Percentiles rank a stretch among this genome's conserved stretches.
These are phyloP conservation scores for Drosophila athabasca DNA, from an alignment of 1,140 invertebrate species.

Conservation along the genomic window DNA sequence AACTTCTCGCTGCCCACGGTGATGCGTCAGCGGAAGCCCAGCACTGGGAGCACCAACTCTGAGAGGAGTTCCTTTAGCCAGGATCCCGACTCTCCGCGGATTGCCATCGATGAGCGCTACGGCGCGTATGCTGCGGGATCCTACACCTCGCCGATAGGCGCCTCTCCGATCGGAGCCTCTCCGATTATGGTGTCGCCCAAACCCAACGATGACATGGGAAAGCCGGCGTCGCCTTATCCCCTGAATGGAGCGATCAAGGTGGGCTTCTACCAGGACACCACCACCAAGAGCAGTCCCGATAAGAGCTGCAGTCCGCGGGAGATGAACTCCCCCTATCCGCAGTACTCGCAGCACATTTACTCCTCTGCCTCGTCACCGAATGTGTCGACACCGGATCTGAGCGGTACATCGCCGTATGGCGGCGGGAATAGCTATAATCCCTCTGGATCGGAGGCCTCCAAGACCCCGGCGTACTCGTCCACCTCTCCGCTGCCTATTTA, in stretches of 20 bases:
- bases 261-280: conserved; percentile 91
- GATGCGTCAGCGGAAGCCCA: conserved; percentile 86
- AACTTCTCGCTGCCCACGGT: conserved; percentile 72
- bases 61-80: conserved; percentile 90
- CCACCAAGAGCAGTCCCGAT: conserved; percentile 89
- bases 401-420: conserved; percentile 77
- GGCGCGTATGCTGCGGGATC: conserved; percentile 86
- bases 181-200: conserved; percentile 86
- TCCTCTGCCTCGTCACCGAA: conserved; percentile 84
- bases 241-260: conserved; percentile 89
- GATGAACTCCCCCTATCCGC: conserved; percentile 86
- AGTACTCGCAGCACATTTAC: conserved; percentile 87
- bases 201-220: conserved; percentile 85
- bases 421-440: conserved; percentile 77
- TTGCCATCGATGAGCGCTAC: conserved; percentile 86
- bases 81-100: conserved; percentile 88
- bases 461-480: conserved; percentile 78
- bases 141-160: conserved; percentile 86
- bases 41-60: conserved; percentile 89
- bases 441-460: conserved; percentile 76
- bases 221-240: conserved; percentile 86
- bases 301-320: conserved; percentile 88
- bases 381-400: conserved; percentile 78
- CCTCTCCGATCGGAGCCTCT: conserved; percentile 85
- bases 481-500: conserved; percentile 83